Evolutionary conservation across 2,797 vertebrate genomes (phyloP), one percentile per base, ranked within the genome.

Genomic region (Pseudochirops cupreus): DNA sequence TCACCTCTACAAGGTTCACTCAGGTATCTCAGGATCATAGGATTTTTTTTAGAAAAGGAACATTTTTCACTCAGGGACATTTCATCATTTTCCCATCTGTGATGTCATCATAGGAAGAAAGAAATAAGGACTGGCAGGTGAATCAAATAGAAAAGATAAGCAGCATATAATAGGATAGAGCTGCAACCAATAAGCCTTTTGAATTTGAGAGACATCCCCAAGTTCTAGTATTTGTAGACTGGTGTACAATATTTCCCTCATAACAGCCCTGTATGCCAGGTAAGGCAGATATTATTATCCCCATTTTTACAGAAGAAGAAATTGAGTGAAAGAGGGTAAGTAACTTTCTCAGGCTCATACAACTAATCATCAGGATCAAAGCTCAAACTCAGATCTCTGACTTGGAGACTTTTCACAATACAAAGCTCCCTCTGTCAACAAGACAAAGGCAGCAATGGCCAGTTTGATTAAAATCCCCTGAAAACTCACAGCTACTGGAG

Each of bases 401-500:
- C 18, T 82, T 24, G 14, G 39, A 39, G 5, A 74, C 67, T 82
- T 46, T 24, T 21, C 67, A 82, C 18, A 46, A 82, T 46, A 21
- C 18, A 82, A 46, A 82, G n/a, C n/a, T 82, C 39, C 21, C n/a
- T 46, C 21, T 24, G 9, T 39, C n/a, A 96, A 96, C 93, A 97
- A 56, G 94, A 95, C 92, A 94, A 96, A 74, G 33, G 94, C 96
- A 7, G 90, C 95, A 97, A 94, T 46, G 33, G 91, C 52, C 91
- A 87, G 92, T 96, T 92, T 96, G 94, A 96, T 93, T 21, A 94
- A 74, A 54, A 52, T 92, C 94, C 58, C 26, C 14, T 59, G 94
- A 97, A 96, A 95, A 95, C 46, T 53, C 93, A 92, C 13, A 92
- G 95, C 54, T 91, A 93, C 54, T 2, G 53, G 74, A 95, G 93